These are phyloP conservation scores for Netelia virgata DNA, from an alignment of 2,888 invertebrate genomes.

Conservation along the genomic window DNA sequence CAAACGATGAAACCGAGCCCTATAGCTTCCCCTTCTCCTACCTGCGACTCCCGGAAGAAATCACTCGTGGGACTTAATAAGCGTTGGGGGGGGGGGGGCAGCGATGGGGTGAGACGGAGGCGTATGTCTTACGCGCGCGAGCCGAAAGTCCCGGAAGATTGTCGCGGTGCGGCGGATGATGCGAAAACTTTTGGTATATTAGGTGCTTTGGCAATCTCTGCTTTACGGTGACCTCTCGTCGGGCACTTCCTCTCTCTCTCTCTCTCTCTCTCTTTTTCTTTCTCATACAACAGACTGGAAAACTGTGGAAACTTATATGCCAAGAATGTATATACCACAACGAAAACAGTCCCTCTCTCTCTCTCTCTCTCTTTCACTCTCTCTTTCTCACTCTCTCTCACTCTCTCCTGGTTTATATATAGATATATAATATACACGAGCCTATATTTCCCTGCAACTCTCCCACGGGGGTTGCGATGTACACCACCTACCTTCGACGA, in stretches of 20 bases:
- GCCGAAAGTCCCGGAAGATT: slow-evolving; percentile 80
- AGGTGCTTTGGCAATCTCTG: slow-evolving; percentile 83
- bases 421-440: slow-evolving; percentile 44
- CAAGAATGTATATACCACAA: slow-evolving; percentile 52
- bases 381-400: neutral
- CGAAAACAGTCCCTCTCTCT: slow-evolving; percentile 31
- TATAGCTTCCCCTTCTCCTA: slow-evolving; percentile 7
- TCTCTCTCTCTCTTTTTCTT: slow-evolving; percentile 18
- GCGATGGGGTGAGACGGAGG: slow-evolving; percentile 65
- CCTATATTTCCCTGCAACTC: slow-evolving; percentile 43
- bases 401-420: neutral
- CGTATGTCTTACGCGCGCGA: slow-evolving; percentile 51
- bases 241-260: slow-evolving; percentile 22
- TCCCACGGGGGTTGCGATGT: slow-evolving; percentile 38
- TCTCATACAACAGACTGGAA: slow-evolving; percentile 63
- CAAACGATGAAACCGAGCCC: slow-evolving; percentile 52
- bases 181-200: slow-evolving; percentile 84
- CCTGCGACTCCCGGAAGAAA: slow-evolving; percentile 76
- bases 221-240: slow-evolving; percentile 75
- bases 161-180: slow-evolving; percentile 80
- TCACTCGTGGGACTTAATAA: slow-evolving; percentile 84
- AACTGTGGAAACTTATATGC: slow-evolving; percentile 70
- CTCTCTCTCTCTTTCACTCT: neutral
- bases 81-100: slow-evolving; percentile 82
- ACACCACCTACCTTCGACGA: slow-evolving; percentile 53